A percentile compares a stretch with the other conserved stretches of the same genome.
These are phyloP conservation scores for Porites cylindrica DNA, from an alignment of 92 coral and sea anemone species.

Conservation along the genomic window DNA sequence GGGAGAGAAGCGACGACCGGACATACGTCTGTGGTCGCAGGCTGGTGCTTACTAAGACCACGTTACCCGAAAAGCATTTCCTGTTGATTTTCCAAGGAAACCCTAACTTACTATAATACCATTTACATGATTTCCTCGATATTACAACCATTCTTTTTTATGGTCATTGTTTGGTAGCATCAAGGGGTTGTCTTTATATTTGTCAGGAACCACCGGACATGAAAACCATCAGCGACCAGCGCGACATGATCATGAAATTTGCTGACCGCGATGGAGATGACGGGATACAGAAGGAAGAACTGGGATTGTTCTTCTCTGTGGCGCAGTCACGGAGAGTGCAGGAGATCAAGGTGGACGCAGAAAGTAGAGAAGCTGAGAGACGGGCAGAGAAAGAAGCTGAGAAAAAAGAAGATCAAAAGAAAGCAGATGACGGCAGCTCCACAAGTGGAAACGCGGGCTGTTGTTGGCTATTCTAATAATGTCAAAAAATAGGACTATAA, in stretches of 20 bases:
- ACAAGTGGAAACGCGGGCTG: constrained; percentile 29
- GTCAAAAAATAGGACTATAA: not conserved
- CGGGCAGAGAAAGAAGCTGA: constrained; percentile 46
- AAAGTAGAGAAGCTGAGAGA: constrained; percentile 40
- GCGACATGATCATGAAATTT: constrained; percentile 80
- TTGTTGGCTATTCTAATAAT: constrained; percentile 37
- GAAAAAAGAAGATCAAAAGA: constrained; percentile 21
- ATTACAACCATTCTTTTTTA: no score
- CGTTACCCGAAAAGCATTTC: no score
- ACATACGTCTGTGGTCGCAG: no score
- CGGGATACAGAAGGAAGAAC: constrained; percentile 77
- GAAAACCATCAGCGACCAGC: constrained; percentile 85
- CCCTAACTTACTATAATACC: no score
- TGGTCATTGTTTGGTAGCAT: no score
- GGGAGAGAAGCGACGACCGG: no score
- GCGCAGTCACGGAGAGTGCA: constrained; percentile 66
- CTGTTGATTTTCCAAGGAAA: no score
- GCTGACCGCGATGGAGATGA: constrained; percentile 88
- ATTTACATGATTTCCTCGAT: no score
- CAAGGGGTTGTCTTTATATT: not conserved
- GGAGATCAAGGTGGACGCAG: constrained; percentile 51
- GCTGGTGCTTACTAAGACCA: no score
- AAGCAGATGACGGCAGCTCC: constrained; percentile 15
- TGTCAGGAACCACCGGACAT: constrained; percentile 82
- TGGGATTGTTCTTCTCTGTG: constrained; percentile 67